Base-by-base conservation (phyloP, 1,140 invertebrate species). In the Antheraea mylitta region DNA sequence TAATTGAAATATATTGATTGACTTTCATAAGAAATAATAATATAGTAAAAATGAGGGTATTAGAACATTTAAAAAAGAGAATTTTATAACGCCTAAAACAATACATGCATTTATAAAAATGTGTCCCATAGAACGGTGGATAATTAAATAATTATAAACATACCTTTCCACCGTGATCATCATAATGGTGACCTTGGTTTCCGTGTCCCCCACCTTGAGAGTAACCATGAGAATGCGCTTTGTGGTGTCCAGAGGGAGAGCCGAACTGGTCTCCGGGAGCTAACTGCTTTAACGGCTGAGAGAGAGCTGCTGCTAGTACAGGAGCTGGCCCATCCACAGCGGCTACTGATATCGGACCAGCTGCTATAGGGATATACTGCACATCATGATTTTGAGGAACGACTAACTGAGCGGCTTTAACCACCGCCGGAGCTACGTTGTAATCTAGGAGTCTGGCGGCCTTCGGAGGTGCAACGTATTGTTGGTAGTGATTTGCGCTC, bases 401-500 rank as follows among this genome's bases (percentile, higher is more conserved):
- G 16, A n/a, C 53, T 7, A 59, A 59, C 16, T 66, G 65, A 22
- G 19, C 36, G 9, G 53, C 18, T 16, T 59, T 66, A 16, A 59
- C 48, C 10, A 36, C n/a, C 8, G 58, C 16, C 1, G 30, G 63
- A 42, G 36, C 38, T n/a, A 66, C 36, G 53, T 59, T 30, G 22
- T 89, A 78, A 80, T 86, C 77, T 77, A 86, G 18, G 80, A 90
- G 76, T 58, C 81, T 71, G 76, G 82, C 65, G 74, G 10, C 74
- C 30, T 66, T 66, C 8, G 48, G 86, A 58, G 83, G 83, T 71
- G 82, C 69, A 67, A 78, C 75, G 83, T 87, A 78, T 73, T 85
- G 77, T 79, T 91, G 92, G 68, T 92, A 89, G 67, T 92, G 91
- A 62, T 91, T 85, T 0, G 88, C 85, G 64, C 86, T 90, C 0